These are phyloP conservation scores for Synergus itoensis DNA, from an alignment of 2,888 invertebrate genomes.

Conservation along the genomic window DNA sequence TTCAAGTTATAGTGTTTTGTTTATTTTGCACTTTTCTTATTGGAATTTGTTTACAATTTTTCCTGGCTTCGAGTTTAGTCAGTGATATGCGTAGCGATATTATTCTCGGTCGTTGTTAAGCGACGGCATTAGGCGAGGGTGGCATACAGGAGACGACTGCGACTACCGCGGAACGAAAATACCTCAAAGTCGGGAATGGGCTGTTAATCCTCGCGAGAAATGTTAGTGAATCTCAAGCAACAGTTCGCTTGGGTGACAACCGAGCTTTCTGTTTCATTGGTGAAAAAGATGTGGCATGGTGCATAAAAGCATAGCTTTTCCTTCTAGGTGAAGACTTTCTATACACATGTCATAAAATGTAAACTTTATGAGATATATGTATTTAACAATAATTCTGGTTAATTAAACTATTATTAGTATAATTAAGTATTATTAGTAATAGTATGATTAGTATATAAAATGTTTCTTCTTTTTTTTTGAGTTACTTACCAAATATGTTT, in stretches of 20 bases:
- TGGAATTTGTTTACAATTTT: not conserved
- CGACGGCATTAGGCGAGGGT: slow-evolving; percentile 35
- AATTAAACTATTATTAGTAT: no score
- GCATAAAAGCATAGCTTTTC: slow-evolving; percentile 6
- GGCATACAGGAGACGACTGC: slow-evolving; percentile 13
- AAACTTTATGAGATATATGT: not conserved
- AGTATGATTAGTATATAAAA: no score
- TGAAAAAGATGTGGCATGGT: not conserved
- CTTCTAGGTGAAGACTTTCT: not conserved
- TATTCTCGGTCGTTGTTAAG: slow-evolving; percentile 35
- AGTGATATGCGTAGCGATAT: not conserved
- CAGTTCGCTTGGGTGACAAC: slow-evolving; percentile 27
- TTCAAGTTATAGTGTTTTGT: no score
- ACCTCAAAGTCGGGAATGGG: slow-evolving; percentile 60
- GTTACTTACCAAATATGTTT: not conserved
- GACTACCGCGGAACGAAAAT: slow-evolving; percentile 58
- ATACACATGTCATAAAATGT: not conserved
- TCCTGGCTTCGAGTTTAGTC: not conserved
- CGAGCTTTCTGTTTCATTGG: slow-evolving; percentile 13
- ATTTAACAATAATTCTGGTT: not conserved
- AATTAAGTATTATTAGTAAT: no score
- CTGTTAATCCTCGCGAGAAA: slow-evolving; percentile 57
- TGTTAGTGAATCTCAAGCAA: slow-evolving; percentile 31
- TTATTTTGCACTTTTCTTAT: not conserved
- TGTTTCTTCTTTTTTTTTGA: not conserved